phyloP scores from a whole-genome alignment of 2,797 vertebrate species.

The Adrianichthys oophorus region DNA sequence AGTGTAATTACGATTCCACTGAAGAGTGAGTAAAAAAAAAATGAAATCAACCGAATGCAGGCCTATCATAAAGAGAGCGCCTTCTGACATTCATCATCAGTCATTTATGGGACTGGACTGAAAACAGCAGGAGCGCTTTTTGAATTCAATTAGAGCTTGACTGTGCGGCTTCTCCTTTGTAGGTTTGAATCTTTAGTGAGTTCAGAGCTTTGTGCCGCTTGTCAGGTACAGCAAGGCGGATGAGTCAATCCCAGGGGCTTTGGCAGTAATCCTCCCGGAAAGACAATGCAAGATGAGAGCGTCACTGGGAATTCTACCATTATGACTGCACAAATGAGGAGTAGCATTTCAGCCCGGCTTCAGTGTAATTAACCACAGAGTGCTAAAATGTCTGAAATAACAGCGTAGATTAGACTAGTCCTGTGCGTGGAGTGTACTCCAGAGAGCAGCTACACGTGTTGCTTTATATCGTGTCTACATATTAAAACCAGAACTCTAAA shows the following conservation, averaged over 20 bases:
- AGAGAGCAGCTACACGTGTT: neutral
- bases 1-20: no score
- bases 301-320: slow-evolving; percentile 27
- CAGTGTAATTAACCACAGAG: slow-evolving; percentile 1
- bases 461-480: no score
- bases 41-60: no score
- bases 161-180: slow-evolving; percentile 43
- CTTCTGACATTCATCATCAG: slow-evolving; percentile 23
- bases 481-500: no score
- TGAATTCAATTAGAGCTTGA: slow-evolving; percentile 50
- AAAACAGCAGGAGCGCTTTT: slow-evolving; percentile 50
- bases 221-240: slow-evolving; percentile 20
- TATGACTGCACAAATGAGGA: slow-evolving; percentile 9
- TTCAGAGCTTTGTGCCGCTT: slow-evolving; percentile 42
- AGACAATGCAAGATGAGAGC: slow-evolving; percentile 18
- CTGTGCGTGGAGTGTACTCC: slow-evolving; percentile 6
- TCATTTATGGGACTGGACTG: slow-evolving; percentile 37
- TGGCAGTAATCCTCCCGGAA: slow-evolving; percentile 25
- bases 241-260: slow-evolving; percentile 33
- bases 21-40: no score
- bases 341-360: slow-evolving; percentile 1
- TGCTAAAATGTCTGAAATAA: neutral
- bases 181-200: slow-evolving; percentile 41
- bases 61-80: no score
- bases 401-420: neutral